Evolutionary conservation across 2,888 invertebrate genomes (phyloP).

Genomic region (Myathropa florea): DNA sequence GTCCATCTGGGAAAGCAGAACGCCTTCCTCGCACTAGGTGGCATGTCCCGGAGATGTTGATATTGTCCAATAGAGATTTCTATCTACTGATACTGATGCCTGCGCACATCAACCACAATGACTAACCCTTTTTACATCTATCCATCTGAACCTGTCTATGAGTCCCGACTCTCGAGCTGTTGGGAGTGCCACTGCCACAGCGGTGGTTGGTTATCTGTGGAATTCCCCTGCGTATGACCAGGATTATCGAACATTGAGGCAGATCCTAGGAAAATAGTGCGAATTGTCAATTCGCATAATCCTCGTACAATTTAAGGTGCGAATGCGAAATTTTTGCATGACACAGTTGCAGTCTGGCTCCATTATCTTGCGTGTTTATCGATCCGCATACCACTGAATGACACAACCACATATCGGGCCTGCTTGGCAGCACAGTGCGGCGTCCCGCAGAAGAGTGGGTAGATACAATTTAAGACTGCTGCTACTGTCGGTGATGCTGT

Average conservation of each 20-base stretch:
- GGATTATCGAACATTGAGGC: constrained; percentile 26
- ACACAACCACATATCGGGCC: constrained; percentile 22
- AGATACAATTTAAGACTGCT: constrained; percentile 37
- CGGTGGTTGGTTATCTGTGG: constrained; percentile 14
- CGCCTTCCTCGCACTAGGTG: constrained; percentile 63
- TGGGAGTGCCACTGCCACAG: constrained; percentile 46
- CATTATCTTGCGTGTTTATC: constrained; percentile 47
- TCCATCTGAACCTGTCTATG: constrained; percentile 60
- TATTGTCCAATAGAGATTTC: constrained; percentile 69
- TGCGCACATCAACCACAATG: neutral
- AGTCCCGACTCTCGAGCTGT: neutral
- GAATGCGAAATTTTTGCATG: constrained; percentile 41
- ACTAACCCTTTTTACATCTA: constrained; percentile 62
- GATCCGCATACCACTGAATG: constrained; percentile 52
- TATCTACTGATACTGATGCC: constrained; percentile 41
- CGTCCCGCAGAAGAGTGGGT: constrained; percentile 41
- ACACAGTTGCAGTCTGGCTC: constrained; percentile 11
- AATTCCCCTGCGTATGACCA: constrained; percentile 41
- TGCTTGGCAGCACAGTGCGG: neutral
- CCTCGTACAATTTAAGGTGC: constrained; percentile 53
- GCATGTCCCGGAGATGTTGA: constrained; percentile 62
- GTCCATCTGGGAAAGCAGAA: constrained; percentile 35
- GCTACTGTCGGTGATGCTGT: constrained; percentile 6
- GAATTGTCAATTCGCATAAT: constrained; percentile 57
- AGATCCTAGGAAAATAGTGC: constrained; percentile 54